Percentiles rank a stretch among this genome's conserved stretches.
Conservation (phyloP, 2,888 invertebrate genomes). For the Carabus problematicus region DNA sequence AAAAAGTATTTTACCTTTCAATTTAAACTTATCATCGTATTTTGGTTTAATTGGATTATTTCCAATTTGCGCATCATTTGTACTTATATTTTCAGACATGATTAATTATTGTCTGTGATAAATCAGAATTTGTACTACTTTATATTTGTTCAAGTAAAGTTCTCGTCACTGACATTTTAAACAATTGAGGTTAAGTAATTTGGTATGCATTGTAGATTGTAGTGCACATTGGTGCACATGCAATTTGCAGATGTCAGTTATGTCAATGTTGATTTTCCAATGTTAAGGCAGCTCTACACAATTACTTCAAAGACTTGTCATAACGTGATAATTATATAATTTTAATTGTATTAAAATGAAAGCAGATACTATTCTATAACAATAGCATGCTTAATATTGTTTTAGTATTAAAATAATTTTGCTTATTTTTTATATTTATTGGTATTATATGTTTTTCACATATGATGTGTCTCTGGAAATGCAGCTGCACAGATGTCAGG, state of each 20-base stretch:
- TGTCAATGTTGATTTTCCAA: conserved; percentile 1
- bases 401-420: too few relatives aligned
- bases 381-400: too few relatives aligned
- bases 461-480: conserved; percentile 3
- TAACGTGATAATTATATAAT: too few relatives aligned
- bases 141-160: too few relatives aligned
- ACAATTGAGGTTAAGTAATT: conserved; percentile 15
- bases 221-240: too few relatives aligned
- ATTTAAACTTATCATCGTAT: conserved; percentile 44
- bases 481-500: conserved; percentile 35
- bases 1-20: conserved; percentile 44
- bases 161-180: conserved; percentile 19
- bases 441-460: conserved; percentile 5
- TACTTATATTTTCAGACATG: conserved; percentile 23
- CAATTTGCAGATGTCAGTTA: conserved; percentile 25
- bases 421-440: too few relatives aligned
- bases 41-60: conserved; percentile 7
- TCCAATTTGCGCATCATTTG: conserved; percentile 14
- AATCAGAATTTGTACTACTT: too few relatives aligned
- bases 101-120: neutral
- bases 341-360: too few relatives aligned
- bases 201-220: conserved; percentile 6
- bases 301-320: too few relatives aligned
- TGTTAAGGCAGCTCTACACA: conserved; percentile 26
- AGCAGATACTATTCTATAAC: too few relatives aligned